phyloP scores from a whole-genome alignment of 2,888 invertebrate species.

The Nomada fucata region DNA sequence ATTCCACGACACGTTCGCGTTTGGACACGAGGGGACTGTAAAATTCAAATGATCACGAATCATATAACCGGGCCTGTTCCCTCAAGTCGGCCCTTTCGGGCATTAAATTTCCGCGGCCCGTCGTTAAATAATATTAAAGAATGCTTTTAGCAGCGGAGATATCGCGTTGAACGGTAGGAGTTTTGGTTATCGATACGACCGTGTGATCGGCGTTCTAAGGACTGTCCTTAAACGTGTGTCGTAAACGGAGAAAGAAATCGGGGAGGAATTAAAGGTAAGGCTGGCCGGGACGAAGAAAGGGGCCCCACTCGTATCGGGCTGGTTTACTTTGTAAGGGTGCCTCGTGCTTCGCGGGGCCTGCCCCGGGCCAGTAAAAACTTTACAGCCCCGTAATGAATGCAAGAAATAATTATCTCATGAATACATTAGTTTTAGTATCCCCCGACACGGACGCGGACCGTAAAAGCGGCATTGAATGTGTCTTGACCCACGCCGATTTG shows the following conservation, averaged over 20 bases:
- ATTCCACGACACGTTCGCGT: too few species aligned
- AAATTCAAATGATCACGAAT: neutral
- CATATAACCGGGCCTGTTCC: neutral
- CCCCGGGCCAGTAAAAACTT: constrained; percentile 76
- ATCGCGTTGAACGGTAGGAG: constrained; percentile 52
- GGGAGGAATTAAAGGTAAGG: neutral
- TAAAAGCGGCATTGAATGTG: constrained; percentile 73
- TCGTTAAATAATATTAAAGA: constrained; percentile 67
- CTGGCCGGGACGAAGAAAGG: constrained; percentile 13
- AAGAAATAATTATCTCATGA: constrained; percentile 83
- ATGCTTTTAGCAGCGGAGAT: constrained; percentile 69
- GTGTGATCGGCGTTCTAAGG: constrained; percentile 59
- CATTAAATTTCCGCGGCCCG: constrained; percentile 22
- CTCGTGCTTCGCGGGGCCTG: constrained; percentile 68
- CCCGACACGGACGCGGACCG: constrained; percentile 72
- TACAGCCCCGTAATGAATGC: constrained; percentile 79
- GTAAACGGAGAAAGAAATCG: constrained; percentile 62
- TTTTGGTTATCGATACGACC: constrained; percentile 62
- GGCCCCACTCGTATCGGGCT: constrained; percentile 13
- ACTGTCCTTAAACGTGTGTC: constrained; percentile 73
- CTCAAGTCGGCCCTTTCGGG: neutral
- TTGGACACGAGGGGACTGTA: neutral
- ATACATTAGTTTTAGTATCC: constrained; percentile 81
- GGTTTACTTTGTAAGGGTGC: constrained; percentile 77
- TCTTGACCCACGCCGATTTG: constrained; percentile 71